Conservation (phyloP, 2,888 invertebrate genomes). For the Drosophila pseudotakahashii region DNA sequence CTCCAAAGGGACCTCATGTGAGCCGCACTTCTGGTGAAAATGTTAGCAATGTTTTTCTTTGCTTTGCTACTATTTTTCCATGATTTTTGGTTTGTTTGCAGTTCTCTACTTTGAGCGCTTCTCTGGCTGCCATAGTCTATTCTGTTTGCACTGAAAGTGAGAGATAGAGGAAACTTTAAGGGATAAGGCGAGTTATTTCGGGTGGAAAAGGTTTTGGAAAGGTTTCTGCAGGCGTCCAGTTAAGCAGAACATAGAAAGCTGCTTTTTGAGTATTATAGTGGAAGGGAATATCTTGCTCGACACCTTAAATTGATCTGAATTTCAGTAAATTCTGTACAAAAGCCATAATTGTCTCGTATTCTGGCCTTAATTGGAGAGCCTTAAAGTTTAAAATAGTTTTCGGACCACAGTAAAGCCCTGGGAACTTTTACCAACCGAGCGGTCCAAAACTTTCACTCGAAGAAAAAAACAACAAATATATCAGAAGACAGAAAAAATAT, state of each 20-base stretch:
- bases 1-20: constrained; percentile 25
- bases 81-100: constrained; percentile 25
- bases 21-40: background rate
- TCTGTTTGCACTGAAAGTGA: constrained; percentile 36
- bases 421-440: too few relatives aligned
- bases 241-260: background rate
- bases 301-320: background rate
- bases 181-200: background rate
- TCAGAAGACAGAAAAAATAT: too few relatives aligned
- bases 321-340: background rate
- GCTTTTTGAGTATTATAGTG: background rate
- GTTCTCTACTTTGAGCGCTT: constrained; percentile 15
- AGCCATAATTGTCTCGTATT: background rate
- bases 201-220: background rate
- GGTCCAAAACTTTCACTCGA: too few relatives aligned
- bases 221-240: background rate
- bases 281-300: background rate
- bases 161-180: background rate
- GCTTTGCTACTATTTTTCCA: constrained; percentile 30
- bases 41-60: constrained; percentile 19
- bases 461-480: too few relatives aligned
- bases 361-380: background rate
- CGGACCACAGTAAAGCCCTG: too few relatives aligned
- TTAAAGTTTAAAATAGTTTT: too few relatives aligned
- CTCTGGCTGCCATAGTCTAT: constrained; percentile 23